Base-by-base conservation (phyloP, 2,113 vertebrate species). In the Myiagra hebetior region DNA sequence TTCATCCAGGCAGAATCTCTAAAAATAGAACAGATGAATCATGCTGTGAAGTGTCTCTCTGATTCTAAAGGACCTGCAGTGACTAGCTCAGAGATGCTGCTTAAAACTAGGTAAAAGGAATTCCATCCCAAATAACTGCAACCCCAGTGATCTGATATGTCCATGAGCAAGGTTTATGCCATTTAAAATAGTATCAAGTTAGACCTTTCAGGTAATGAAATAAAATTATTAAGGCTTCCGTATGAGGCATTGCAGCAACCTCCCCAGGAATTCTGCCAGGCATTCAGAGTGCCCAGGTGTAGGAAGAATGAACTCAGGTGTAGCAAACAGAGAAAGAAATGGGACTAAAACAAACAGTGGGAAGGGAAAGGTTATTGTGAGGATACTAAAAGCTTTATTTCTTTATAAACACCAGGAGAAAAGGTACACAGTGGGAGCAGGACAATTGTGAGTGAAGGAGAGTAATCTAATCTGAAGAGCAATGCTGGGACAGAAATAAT, bases 1-100 rank as follows among this genome's bases (percentile, higher is more conserved):
- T 87, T 95, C 60, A 85, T 85, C 69, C 56, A 93, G 81, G 75
- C 69, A 93, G 52, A 91, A 91, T 85, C 60, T 81, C 88, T 79
- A 79, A 85, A 91, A 96, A 89, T 78, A 89, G 47, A 78, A 75
- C 50, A 87, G 73, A 60, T 78, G 35, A 78, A 68, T 89, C 92
- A 75, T 60, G 62, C 65, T 85, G 52, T 74, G 37, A 93, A 78
- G 42, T 75, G 64, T 91, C 24, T 67, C 49, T 87, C 60, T 63
- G 37, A 85, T 72, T 78, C 70, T 50, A 30, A 91, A 85, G 52
- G 20, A 41, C 37, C 41, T 73, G 55, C 1, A 1, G 37, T 57
- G 70, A 79, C 27, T 41, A 79, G 55, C n/a, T 63, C 55, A 80
- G 68, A 62, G 57, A 56, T 31, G 41, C 63, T 65, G 37, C 59